Evolutionary conservation across 2,113 vertebrate species (phyloP).

Genomic region (Gallinago jamesoni): DNA sequence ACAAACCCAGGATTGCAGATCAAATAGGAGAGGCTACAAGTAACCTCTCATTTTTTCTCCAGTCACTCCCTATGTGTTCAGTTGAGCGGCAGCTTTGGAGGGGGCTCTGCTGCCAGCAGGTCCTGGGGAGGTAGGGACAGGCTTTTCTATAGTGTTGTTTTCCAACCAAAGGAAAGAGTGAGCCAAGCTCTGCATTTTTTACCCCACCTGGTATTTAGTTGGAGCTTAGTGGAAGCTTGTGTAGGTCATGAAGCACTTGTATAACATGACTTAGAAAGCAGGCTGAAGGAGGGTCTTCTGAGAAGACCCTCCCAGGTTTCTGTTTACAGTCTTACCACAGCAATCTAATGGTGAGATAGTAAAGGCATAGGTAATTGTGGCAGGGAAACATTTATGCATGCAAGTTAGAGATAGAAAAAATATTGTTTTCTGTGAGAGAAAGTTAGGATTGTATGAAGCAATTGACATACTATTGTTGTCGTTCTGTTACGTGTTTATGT

Average conservation of each 20-base stretch:
- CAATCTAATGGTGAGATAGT: not conserved
- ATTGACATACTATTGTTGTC: not conserved
- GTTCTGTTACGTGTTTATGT: not conserved
- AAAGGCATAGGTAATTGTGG: not conserved
- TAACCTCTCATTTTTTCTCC: not conserved
- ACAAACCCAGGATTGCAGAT: not conserved
- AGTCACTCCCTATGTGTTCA: rapidly evolving
- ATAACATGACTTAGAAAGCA: not conserved
- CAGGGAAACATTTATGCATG: not conserved
- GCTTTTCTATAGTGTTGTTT: not conserved
- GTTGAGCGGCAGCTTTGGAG: not conserved
- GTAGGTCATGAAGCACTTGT: not conserved
- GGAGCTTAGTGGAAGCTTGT: not conserved
- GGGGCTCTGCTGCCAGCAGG: not conserved
- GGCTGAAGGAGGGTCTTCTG: not conserved
- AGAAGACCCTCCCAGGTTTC: not conserved
- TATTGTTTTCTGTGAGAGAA: not conserved
- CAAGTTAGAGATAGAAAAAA: not conserved
- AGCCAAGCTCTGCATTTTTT: not conserved
- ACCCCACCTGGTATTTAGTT: not conserved
- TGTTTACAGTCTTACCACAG: not conserved
- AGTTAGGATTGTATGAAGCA: not conserved
- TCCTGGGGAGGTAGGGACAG: not conserved
- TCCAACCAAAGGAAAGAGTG: not conserved
- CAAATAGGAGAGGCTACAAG: not conserved